Evolutionary conservation across 2,797 vertebrate genomes (phyloP).

Genomic region (Siniperca obscura): DNA sequence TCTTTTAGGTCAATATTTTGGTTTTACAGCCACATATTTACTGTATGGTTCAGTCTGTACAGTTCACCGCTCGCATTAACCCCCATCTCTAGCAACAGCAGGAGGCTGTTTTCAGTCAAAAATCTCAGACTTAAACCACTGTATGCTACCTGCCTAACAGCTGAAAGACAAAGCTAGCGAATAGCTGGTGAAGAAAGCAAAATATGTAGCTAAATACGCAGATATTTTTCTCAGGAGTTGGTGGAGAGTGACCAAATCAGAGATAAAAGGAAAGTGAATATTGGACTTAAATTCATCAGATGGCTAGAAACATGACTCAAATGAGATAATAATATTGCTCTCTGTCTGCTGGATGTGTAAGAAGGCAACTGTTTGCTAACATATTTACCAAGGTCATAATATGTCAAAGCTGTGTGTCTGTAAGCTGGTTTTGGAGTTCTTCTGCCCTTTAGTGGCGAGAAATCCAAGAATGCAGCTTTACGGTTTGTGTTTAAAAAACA

Average conservation of each 20-base stretch:
- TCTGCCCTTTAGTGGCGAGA: not conserved
- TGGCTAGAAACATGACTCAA: not conserved
- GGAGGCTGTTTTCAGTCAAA: not conserved
- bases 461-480: slow-evolving; percentile 17
- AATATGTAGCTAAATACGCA: not conserved
- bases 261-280: not conserved
- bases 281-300: not conserved
- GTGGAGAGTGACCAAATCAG: slow-evolving; percentile 24
- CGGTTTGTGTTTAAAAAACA: not conserved
- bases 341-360: not conserved
- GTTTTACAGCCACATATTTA: not conserved
- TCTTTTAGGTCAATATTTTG: slow-evolving; percentile 3
- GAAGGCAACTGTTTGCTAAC: not conserved
- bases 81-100: not conserved
- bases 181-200: not conserved
- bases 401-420: not conserved
- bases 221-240: not conserved
- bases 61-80: not conserved
- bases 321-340: not conserved
- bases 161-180: not conserved
- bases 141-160: not conserved
- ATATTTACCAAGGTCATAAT: not conserved
- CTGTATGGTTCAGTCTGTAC: not conserved
- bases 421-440: not conserved
- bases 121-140: not conserved